Evolutionary conservation across 30 jellyfish, hydroid and myxozoan species (phyloP), one percentile per base, ranked within the genome.

Genomic region (Euphysa ruthae): DNA sequence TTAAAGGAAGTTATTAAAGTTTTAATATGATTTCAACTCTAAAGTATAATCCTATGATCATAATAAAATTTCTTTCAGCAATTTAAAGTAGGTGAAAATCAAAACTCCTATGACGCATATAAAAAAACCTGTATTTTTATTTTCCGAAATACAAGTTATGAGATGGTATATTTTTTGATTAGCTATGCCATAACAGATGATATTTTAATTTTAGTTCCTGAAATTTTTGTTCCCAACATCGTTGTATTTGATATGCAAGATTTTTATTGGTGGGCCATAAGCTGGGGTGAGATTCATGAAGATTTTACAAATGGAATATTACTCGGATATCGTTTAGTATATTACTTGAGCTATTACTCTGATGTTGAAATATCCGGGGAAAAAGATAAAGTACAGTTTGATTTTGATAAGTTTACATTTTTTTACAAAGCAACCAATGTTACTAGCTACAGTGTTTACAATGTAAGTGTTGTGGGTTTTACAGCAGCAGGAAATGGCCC

Each of bases 401-500:
- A 58, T 10, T 58, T 58, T 15, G 72, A 58, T 25, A 58, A 1
- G 10, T 35, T 24, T 25, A 58, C 72, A 3, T 35, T 20, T 35
- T 58, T 24, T 35, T 58, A 58, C 61, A 32, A 58, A 35, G 50
- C 35, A 24, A 58, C 14, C 13, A 35, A 58, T 35, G 14, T 58
- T 24, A 31, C 19, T 24, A 58, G 43, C 19, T 58, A 24, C 31
- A 51, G 51, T 4, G 19, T 35, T 24, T 58, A 58, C 60, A 58
- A 25, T 6, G 72, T 58, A 14, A 24, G 51, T 24, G 46, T 58
- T 58, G 72, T 51, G 10, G 74, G 80, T 10, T 44, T 44, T 44
- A 68, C 74, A 27, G 73, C 51, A 22, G 32, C 50, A 22, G 69
- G 79, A n/a, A 57, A 43, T 60, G 43, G 79, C 51, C 85, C 78